These are phyloP conservation scores for Drosophila oshimai DNA, from an alignment of 1,140 invertebrate species.

Conservation along the genomic window DNA sequence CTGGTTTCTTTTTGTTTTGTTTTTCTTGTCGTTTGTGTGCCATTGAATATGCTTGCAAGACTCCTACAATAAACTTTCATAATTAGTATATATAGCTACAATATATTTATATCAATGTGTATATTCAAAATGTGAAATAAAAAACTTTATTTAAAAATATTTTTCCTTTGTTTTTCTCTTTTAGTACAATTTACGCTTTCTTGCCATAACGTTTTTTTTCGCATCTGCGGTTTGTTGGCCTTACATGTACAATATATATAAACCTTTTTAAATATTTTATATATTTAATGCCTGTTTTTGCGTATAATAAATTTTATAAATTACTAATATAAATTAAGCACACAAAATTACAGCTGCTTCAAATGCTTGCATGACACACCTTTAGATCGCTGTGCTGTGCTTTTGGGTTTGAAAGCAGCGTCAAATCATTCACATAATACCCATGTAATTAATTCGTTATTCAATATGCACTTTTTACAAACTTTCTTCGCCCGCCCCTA, in stretches of 20 bases:
- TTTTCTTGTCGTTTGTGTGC: conserved; percentile 43
- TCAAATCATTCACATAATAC: conserved; percentile 42
- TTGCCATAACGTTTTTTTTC: too few relatives aligned
- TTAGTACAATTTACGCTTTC: conserved; percentile 38
- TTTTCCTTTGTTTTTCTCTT: conserved; percentile 33
- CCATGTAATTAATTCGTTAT: conserved; percentile 44
- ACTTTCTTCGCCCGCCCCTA: conserved; percentile 22
- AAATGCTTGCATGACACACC: conserved; percentile 41
- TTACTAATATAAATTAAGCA: conserved; percentile 80
- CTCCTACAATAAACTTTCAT: conserved; percentile 66
- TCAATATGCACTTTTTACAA: conserved; percentile 71
- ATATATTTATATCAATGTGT: conserved; percentile 66
- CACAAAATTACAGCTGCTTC: conserved; percentile 65
- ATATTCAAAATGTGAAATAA: conserved; percentile 76
- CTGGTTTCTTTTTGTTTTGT: conserved; percentile 34
- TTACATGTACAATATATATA: conserved; percentile 52
- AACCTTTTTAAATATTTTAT: conserved; percentile 51
- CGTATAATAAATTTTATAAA: conserved; percentile 66
- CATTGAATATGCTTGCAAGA: conserved; percentile 69
- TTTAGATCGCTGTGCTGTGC: conserved; percentile 1
- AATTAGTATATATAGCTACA: conserved; percentile 54
- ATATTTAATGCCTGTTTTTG: conserved; percentile 49
- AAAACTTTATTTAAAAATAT: conserved; percentile 77
- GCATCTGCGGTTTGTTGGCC: conserved; percentile 21
- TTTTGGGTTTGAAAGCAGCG: conserved; percentile 6